These are phyloP conservation scores for Neosalanx taihuensis DNA, from an alignment of 2,797 vertebrate genomes.

Conservation along the genomic window DNA sequence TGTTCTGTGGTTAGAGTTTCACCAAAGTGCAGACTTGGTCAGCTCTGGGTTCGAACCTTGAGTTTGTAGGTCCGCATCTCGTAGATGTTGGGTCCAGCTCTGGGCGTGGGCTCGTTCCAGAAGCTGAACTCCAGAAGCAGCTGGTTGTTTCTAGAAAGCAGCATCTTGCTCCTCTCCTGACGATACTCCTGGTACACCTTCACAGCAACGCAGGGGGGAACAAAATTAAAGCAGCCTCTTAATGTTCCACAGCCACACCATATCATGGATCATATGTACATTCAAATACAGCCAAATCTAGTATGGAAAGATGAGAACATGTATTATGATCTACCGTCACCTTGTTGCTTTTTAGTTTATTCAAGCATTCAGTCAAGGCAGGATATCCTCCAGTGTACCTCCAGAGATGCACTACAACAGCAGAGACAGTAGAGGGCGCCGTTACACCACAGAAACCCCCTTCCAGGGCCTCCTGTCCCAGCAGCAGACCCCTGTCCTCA, in stretches of 20 bases:
- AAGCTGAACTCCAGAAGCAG: conserved; percentile 96
- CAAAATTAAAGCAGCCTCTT: too few species aligned
- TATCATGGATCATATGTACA: too few species aligned
- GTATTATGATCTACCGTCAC: conserved; percentile 59
- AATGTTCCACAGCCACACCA: too few species aligned
- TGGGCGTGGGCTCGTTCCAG: conserved; percentile 91
- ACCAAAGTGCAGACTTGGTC: not conserved
- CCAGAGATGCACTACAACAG: conserved; percentile 89
- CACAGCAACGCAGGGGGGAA: not conserved
- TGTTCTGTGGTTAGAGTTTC: too few species aligned
- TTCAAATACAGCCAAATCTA: too few species aligned
- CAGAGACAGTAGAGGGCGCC: conserved; percentile 62
- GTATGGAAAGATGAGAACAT: not conserved
- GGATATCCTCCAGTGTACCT: conserved; percentile 92
- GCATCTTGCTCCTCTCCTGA: conserved; percentile 88
- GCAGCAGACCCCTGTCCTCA: too few species aligned
- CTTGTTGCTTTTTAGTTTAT: conserved; percentile 84
- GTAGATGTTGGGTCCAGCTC: conserved; percentile 89
- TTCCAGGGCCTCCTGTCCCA: not conserved
- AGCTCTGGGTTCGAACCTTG: conserved; percentile 69
- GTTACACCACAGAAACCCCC: conserved; percentile 27
- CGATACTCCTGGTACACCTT: conserved; percentile 90
- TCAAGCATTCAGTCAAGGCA: conserved; percentile 86
- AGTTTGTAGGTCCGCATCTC: conserved; percentile 90
- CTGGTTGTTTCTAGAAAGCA: conserved; percentile 89